Evolutionary conservation across 2,888 invertebrate species (phyloP), one percentile per base, ranked within the genome.

Genomic region (Parelbella ahira): DNA sequence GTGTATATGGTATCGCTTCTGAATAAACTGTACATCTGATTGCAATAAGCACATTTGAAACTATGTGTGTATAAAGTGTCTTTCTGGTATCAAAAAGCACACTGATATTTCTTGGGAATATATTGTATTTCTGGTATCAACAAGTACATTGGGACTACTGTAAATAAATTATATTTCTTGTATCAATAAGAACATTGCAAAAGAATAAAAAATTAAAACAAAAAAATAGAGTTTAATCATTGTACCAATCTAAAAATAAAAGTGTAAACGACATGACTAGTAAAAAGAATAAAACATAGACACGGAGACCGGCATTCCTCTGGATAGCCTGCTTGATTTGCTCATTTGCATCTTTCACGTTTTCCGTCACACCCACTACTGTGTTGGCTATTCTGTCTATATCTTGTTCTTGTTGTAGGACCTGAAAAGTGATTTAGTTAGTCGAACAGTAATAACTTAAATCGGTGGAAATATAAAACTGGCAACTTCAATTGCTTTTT

Each of bases 161-260:
- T n/a, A n/a, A n/a, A n/a, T n/a, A n/a, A n/a, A n/a, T n/a, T n/a
- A n/a, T n/a, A n/a, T n/a, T n/a, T n/a, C n/a, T n/a, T n/a, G n/a
- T n/a, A n/a, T n/a, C n/a, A n/a, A n/a, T n/a, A n/a, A n/a, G n/a
- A n/a, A n/a, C n/a, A n/a, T n/a, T n/a, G n/a, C n/a, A n/a, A 9
- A 19, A 19, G 3, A 6, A 13, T 8, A 15, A 24, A 18, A 18
- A 38, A 9, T n/a, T 1, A 9, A 21, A 11, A 37, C 3, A 12
- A 20, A 1, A n/a, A 12, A 10, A 20, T 8, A 11, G 6, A 20
- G 9, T 71, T 79, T 79, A 87, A 57, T 95, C 95, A 89, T 99
- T 99, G 76, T 99, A 99, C 99, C 99, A 99, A 88, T 99, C 98
- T 37, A 99, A 89, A 79, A 99, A 99, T 4, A 99, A 87, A 36